A percentile compares a stretch with the other conserved stretches of the same genome.
Evolutionary conservation across 2,888 invertebrate genomes (phyloP).

Genomic region (Polydrusus pterygomalis): DNA sequence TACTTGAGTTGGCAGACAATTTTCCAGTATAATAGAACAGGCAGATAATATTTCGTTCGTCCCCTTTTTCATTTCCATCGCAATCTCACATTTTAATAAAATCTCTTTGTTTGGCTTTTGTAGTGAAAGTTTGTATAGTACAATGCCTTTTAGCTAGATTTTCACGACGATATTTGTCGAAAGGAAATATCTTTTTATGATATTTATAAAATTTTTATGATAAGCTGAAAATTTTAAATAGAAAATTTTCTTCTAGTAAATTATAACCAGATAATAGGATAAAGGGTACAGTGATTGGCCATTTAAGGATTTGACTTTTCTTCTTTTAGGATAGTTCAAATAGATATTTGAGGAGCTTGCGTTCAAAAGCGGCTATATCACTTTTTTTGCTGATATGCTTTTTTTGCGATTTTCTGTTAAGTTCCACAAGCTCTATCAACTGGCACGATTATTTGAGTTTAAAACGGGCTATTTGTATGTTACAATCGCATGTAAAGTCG

Average conservation of each 20-base stretch:
- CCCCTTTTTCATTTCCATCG: constrained; percentile 35
- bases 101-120: constrained; percentile 39
- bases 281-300: too few species aligned
- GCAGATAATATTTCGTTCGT: constrained; percentile 35
- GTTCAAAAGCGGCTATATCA: too few species aligned
- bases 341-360: too few species aligned
- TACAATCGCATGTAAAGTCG: too few species aligned
- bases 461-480: too few species aligned
- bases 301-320: too few species aligned
- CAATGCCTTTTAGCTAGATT: constrained; percentile 40
- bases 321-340: too few species aligned
- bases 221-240: constrained; percentile 5
- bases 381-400: too few species aligned
- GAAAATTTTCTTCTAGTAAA: not conserved
- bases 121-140: constrained; percentile 33
- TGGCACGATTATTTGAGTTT: too few species aligned
- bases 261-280: too few species aligned
- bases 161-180: constrained; percentile 30
- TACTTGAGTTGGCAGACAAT: constrained; percentile 12
- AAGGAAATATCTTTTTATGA: constrained; percentile 10
- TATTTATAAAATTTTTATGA: constrained; percentile 6
- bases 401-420: too few species aligned
- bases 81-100: constrained; percentile 36
- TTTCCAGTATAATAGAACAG: constrained; percentile 19
- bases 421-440: too few species aligned